Conservation (phyloP, 2,888 invertebrate species). For the Drosophila limbata region DNA sequence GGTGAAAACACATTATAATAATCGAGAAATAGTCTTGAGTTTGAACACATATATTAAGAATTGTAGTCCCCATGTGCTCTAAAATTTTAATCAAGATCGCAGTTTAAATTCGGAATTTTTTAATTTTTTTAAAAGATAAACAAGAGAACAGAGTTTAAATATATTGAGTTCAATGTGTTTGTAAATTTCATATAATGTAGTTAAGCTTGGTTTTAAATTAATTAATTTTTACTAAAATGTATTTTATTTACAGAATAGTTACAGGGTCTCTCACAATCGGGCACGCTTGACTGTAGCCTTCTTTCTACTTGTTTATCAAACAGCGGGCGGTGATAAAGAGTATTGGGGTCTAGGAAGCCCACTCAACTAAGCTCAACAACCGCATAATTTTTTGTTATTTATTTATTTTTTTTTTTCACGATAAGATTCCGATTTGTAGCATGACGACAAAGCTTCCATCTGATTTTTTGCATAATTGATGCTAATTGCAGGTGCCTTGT, state of each 20-base stretch:
- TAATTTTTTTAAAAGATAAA: no score
- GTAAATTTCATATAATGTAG: no score
- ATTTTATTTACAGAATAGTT: neutral
- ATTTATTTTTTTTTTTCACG: conserved; percentile 6
- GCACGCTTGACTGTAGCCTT: neutral
- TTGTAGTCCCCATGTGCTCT: no score
- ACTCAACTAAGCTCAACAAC: conserved; percentile 12
- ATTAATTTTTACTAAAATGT: no score
- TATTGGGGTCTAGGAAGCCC: neutral
- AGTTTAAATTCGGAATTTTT: no score
- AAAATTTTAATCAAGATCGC: no score
- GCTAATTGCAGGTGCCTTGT: conserved; percentile 62
- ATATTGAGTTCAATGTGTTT: no score
- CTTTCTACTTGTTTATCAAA: conserved; percentile 15
- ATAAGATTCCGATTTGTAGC: conserved; percentile 41
- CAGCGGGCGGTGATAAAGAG: neutral
- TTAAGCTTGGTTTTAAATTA: no score
- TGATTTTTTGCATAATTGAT: conserved; percentile 42
- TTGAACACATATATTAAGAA: no score
- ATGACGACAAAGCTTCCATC: conserved; percentile 41
- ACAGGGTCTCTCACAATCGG: neutral
- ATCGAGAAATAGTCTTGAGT: no score
- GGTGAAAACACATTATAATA: no score
- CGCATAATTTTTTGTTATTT: conserved; percentile 22
- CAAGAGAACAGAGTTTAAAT: no score